Base-by-base conservation (phyloP, 2,113 vertebrate species). In the Bos indicus region DNA sequence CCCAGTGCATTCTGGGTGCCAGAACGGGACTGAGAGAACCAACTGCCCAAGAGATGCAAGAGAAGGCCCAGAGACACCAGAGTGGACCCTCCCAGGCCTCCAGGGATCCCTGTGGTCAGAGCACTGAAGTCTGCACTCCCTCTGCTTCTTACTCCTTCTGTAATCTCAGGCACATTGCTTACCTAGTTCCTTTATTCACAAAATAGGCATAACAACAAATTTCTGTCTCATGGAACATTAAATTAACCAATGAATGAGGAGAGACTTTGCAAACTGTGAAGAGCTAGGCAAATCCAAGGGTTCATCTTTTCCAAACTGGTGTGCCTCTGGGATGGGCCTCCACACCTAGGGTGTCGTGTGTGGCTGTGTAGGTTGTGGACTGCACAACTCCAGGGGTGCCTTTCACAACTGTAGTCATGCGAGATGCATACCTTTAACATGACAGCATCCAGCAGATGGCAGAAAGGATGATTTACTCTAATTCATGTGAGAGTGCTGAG, bases 341-440 rank as follows among this genome's bases (percentile, higher is more conserved):
- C n/a, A 9, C 3, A 10, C 33, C 54, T 0, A 2, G 43, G 56
- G 8, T 13, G 17, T 6, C 40, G 0, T 2, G 71, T 60, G 46
- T 28, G 21, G 40, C 40, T 23, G n/a, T 46, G 15, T 16, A 51
- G 19, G 51, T n/a, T 30, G 15, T 28, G 2, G 1, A 48, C 81
- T 28, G 60, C 6, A 26, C 62, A 88, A 30, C 19, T 2, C 1
- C 2, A 33, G 64, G 57, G 9, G 9, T 5, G 14, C 28, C 11
- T n/a, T 51, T 56, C 56, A 57, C 23, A 7, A 10, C 3, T 19
- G 16, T 26, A 2, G 36, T 28, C 46, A 43, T 0, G 3, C 6
- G 33, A 67, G 52, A 48, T 26, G 17, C 8, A 40, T 16, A 5
- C 7, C 30, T 28, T 57, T 30, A 14, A 52, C 5, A 3, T 2